Base-by-base conservation (phyloP, 2,888 invertebrate genomes). In the Zonitis immaculata region DNA sequence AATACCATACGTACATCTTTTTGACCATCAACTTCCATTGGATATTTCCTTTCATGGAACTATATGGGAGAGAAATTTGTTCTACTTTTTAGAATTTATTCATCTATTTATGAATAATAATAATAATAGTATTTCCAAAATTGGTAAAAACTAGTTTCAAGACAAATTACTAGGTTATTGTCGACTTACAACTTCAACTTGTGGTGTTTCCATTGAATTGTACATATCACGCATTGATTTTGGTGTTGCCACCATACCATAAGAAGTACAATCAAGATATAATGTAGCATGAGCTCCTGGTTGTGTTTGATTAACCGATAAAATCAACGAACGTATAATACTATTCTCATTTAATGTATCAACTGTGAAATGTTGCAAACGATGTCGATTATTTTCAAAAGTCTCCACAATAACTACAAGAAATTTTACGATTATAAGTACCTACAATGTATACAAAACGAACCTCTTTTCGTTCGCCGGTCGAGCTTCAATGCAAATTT, bases 361-460 rank as follows among this genome's bases (percentile, higher is more conserved):
- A 18, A 87, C 78, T 6, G 79, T 78, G 73, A 87, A 82, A 53
- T 85, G 83, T 51, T 85, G 83, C 8, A 80, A 77, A 52, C 81
- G 79, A 3, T 81, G 71, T 54, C 80, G 76, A 8, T 81, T 84
- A 11, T 82, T 80, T 61, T 81, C 80, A 0, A 82, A 73, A 5
- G 81, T 83, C 70, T 87, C 85, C 58, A 87, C 73, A n/a, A 83
- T 80, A n/a, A 86, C 87, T 87, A 71, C 44, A 73, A 71, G 6
- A 14, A 14, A 32, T 6, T 32, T 1, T 12, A 6, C 56, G 52
- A 44, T 44, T 55, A 47, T 12, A 45, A 8, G 6, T 26, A 14
- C 1, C 4, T 4, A 3, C 14, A n/a, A 12, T 6, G 1, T 1
- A 20, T 18, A n/a, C 16, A 20, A 48, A 6, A 49, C 46, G 14